These are phyloP conservation scores for Collichthys lucidus DNA, from an alignment of 2,113 vertebrate genomes.

Conservation along the genomic window DNA sequence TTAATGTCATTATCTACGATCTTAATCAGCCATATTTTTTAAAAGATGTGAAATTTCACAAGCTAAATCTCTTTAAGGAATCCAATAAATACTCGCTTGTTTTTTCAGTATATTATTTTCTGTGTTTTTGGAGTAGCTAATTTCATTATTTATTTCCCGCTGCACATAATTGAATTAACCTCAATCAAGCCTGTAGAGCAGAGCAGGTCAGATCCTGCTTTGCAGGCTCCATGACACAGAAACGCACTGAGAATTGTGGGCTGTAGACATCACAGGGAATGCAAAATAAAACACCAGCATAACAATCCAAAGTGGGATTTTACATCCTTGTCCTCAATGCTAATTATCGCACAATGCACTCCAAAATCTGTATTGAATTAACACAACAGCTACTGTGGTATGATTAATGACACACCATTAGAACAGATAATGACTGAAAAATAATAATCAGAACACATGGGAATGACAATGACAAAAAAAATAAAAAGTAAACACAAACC, in stretches of 20 bases:
- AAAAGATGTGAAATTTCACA: constrained; percentile 1
- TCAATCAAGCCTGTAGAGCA: neutral
- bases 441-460: constrained; percentile 22
- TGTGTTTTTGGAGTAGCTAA: neutral
- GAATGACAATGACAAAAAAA: neutral
- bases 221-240: neutral
- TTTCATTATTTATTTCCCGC: neutral
- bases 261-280: constrained; percentile 12
- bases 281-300: constrained; percentile 28
- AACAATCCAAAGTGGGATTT: constrained; percentile 28
- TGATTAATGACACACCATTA: constrained; percentile 60
- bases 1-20: constrained; percentile 52
- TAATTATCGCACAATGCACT: constrained; percentile 37
- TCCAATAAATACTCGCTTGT: neutral
- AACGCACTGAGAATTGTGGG: neutral
- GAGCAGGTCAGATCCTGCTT: neutral
- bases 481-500: constrained; percentile 35
- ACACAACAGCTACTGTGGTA: constrained; percentile 5
- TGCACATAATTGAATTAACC: constrained; percentile 24
- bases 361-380: constrained; percentile 28
- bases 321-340: constrained; percentile 17
- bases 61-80: neutral
- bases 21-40: constrained; percentile 31
- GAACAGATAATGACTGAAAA: constrained; percentile 46
- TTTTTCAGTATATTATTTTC: neutral